These are phyloP conservation scores for Tadarida brasiliensis DNA, from an alignment of 2,797 vertebrate species.

Conservation along the genomic window DNA sequence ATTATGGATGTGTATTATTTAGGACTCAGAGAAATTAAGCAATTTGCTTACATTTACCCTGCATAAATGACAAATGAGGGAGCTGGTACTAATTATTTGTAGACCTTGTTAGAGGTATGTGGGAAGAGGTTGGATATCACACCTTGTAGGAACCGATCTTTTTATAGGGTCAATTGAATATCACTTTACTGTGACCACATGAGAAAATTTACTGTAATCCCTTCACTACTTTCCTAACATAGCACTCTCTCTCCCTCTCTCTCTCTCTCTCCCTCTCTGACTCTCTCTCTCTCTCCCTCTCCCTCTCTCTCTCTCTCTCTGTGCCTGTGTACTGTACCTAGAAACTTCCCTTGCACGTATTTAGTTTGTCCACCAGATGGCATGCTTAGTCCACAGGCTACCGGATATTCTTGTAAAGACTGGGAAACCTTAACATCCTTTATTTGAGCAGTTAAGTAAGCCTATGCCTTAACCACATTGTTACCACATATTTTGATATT, in stretches of 20 bases:
- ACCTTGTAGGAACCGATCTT: background rate
- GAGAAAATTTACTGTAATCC: background rate
- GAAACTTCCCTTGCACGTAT: background rate
- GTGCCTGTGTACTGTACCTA: too few relatives aligned
- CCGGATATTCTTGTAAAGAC: background rate
- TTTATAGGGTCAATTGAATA: background rate
- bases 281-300: too few relatives aligned
- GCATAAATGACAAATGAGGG: background rate
- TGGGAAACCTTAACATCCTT: background rate
- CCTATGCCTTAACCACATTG: background rate
- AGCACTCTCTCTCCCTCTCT: background rate
- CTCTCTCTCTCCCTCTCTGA: too few relatives aligned
- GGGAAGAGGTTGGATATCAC: background rate
- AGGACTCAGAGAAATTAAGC: slow-evolving; percentile 38
- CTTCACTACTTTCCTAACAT: background rate
- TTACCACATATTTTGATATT: background rate
- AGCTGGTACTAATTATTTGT: background rate
- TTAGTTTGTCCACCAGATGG: slow-evolving; percentile 74
- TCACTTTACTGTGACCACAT: background rate
- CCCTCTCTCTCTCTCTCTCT: too few relatives aligned
- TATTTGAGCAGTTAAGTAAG: background rate
- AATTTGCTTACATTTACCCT: slow-evolving; percentile 1
- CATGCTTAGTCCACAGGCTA: background rate
- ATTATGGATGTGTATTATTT: slow-evolving; percentile 1
- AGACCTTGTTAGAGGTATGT: background rate